These are phyloP conservation scores for Oophaga pumilio DNA, from an alignment of 2,113 vertebrate genomes.

Conservation along the genomic window DNA sequence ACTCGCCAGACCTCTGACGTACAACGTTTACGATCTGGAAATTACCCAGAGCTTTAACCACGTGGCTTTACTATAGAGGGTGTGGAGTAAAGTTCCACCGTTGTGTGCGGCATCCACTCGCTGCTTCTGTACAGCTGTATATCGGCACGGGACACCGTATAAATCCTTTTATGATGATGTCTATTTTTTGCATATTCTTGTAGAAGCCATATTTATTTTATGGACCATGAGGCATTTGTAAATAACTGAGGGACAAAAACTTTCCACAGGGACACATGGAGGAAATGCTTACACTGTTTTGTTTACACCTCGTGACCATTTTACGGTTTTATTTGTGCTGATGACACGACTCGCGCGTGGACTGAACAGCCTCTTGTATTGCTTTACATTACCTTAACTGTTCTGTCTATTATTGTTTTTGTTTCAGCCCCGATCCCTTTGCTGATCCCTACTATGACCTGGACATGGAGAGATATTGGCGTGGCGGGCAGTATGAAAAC, in stretches of 20 bases:
- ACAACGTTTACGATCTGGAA: background rate
- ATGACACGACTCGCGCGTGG: background rate
- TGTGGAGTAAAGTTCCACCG: background rate
- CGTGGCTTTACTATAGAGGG: background rate
- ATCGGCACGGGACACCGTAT: no score
- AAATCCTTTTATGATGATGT: no score
- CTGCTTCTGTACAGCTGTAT: no score
- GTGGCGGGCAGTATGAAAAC: slow-evolving; percentile 97
- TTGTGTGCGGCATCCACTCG: background rate
- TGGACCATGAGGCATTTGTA: no score
- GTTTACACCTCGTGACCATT: no score
- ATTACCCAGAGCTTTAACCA: background rate
- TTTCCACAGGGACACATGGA: no score
- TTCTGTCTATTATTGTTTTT: background rate
- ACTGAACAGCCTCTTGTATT: background rate
- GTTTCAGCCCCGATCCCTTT: slow-evolving; percentile 83
- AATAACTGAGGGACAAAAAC: no score
- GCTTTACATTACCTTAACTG: background rate
- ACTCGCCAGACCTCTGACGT: no score
- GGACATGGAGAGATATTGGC: slow-evolving; percentile 93
- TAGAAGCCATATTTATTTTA: no score
- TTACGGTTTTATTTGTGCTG: no score
- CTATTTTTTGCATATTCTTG: no score
- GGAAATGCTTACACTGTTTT: no score
- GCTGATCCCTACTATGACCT: slow-evolving; percentile 94